Evolutionary conservation across 2,113 vertebrate genomes (phyloP), one percentile per base, ranked within the genome.

Genomic region (Ailurus styani): DNA sequence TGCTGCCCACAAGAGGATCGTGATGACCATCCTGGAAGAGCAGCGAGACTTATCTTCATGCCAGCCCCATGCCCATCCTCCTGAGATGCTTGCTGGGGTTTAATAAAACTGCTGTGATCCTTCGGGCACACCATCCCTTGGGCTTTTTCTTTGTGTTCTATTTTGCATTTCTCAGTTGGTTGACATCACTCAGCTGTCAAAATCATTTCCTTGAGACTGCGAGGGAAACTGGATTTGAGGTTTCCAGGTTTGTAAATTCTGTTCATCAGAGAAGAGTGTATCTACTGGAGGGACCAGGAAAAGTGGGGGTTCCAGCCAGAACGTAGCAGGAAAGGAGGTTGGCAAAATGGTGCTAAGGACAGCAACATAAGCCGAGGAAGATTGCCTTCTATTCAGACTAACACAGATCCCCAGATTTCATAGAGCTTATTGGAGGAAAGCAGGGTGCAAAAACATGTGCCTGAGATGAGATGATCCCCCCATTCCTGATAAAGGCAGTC

Each of bases 171-270:
- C 60, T 79, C 64, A 25, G 54, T 40, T 89, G 70, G 83, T 57
- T 92, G 85, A 98, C 96, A 83, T 83, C 75, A 83, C 64, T 97
- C 98, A 92, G 68, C 64, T 97, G 89, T 95, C 83, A 29, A 84
- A 75, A 23, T 52, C 57, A 94, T 96, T 97, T 97, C 64, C 40
- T 47, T 29, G 52, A 95, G 95, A 95, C 90, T 18, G 62, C 64
- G 81, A 87, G 90, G 83, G 96, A 96, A 75, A 20, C n/a, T 47
- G 73, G 42, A 17, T 92, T 79, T 52, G 68, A 97, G 34, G 45
- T 29, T 57, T 94, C 78, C 14, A 47, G 15, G 54, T 10, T 27
- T 21, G 20, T 10, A 64, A 47, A 86, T 94, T 34, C 78, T 90
- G 47, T 42, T 96, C 11, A 0, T 45, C 37, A 18, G 57, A 47